Evolutionary conservation across 2,797 vertebrate species (phyloP), one percentile per base, ranked within the genome.

Genomic region (Chrysolophus pictus): DNA sequence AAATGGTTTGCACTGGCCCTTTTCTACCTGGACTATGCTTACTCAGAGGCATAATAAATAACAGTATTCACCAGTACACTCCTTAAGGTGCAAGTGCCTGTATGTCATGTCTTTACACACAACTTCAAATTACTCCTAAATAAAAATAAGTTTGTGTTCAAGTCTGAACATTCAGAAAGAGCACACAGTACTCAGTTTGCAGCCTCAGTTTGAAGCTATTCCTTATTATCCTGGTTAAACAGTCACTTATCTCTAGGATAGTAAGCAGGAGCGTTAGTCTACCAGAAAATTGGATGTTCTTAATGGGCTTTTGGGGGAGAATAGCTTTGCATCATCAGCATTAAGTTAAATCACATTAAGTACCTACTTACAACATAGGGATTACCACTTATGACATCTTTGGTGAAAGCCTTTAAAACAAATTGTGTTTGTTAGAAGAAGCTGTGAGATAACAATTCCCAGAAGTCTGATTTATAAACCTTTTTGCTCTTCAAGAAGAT

Each of bases 361-460:
- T 69, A 92, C 71, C 91, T 89, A 91, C 87, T 96, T 95, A 91
- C 77, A 91, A 89, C 88, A 83, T 11, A 55, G 58, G 91, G 87
- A 95, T 96, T 96, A 95, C 91, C 92, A 94, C 96, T 94, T 76
- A 90, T 84, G 88, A 96, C 96, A 96, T 96, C 85, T 93, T 87
- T 79, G 91, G 91, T 96, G 95, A 96, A 96, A 96, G 93, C 90
- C 90, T 96, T 95, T 95, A 94, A 96, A 96, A 97, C 93, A 96
- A 96, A 92, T 93, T 86, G 89, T 81, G 84, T 90, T 94, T 94
- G 92, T 94, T 94, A 93, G 94, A 85, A 93, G 91, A 88, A 95
- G 88, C 74, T 94, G 89, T 55, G 90, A 93, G 95, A 94, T 95
- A 94, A 94, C 91, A 85, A 79, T 87, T 89, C 84, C 86, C 92